Percentiles rank a stretch among this genome's conserved stretches.
Conservation (phyloP, 2,113 vertebrate genomes). For the Psittacus erithacus region DNA sequence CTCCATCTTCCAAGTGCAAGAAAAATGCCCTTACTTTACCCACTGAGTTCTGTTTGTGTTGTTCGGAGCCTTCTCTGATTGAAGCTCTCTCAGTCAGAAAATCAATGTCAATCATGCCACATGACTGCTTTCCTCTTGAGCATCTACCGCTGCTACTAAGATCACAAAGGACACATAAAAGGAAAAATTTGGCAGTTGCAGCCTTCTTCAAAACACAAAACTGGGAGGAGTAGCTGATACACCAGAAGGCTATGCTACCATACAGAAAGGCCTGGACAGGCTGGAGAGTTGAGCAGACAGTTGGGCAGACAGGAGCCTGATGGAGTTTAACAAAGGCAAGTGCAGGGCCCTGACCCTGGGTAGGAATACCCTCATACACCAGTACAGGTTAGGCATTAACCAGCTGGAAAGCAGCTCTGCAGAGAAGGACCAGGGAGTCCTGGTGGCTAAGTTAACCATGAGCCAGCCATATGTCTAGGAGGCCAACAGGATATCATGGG, state of each 20-base stretch:
- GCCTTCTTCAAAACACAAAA: neutral
- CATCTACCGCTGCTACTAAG: neutral
- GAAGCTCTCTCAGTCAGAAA: conserved; percentile 29
- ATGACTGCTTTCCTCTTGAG: conserved; percentile 24
- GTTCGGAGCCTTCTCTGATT: neutral
- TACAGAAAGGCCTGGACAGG: neutral
- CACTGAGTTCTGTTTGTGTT: neutral
- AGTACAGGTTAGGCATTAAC: neutral
- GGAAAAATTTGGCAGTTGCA: neutral
- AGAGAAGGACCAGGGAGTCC: neutral
- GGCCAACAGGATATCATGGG: neutral
- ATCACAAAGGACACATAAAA: neutral
- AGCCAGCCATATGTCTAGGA: neutral
- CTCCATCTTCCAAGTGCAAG: neutral
- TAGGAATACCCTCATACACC: neutral
- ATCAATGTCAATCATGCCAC: conserved; percentile 22
- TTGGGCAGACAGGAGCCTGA: neutral
- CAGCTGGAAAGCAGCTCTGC: neutral
- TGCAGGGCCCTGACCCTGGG: neutral
- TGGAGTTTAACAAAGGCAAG: neutral
- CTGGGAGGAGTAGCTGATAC: neutral
- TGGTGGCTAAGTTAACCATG: neutral
- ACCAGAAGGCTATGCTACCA: neutral
- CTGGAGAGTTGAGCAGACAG: neutral
- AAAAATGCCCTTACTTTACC: conserved; percentile 9